Evolutionary conservation across 1,140 invertebrate genomes (phyloP), one percentile per base, ranked within the genome.

Genomic region (Sitobion miscanthi): DNA sequence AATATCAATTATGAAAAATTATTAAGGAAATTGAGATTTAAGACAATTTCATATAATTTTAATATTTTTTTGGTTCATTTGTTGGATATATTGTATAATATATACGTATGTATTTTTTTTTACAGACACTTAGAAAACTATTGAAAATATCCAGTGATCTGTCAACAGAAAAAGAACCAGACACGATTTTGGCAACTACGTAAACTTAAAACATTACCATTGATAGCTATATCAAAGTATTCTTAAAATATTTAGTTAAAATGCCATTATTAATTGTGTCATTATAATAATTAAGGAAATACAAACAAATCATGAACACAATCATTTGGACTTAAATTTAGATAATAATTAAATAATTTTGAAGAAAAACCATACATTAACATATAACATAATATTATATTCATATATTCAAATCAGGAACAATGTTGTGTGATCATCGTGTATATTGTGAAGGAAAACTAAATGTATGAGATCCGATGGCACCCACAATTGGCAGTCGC

Each of bases 361-460:
- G 35, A 93, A 88, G 23, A 90, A 30, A 90, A 90, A 90, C 45
- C 11, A 90, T n/a, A 91, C 54, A 90, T 57, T 49, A 85, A 45
- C 23, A 30, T 42, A 47, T 90, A 47, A 69, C 38, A 69, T 90
- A 69, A 69, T 30, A 62, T 85, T 85, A 90, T 45, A 90, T 45
- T 62, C 1, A 90, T 62, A 90, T 88, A 82, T 93, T 93, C 38
- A 93, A 62, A 93, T 89, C 35, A 91, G 85, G 47, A 92, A 93
- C 45, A 42, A 87, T 25, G 20, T 52, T 11, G 14, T 47, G n/a
- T 83, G 30, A 93, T 92, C 97, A 97, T 95, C 97, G 96, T 95
- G 98, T 97, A 95, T 99, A 99, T 94, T 99, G 97, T 94, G 96
- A 95, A 42, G 99, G 99, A 95, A 99, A 99, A 95, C 96, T 96